Conservation (phyloP, 1,140 invertebrate species). For the Polyergus mexicanus region DNA sequence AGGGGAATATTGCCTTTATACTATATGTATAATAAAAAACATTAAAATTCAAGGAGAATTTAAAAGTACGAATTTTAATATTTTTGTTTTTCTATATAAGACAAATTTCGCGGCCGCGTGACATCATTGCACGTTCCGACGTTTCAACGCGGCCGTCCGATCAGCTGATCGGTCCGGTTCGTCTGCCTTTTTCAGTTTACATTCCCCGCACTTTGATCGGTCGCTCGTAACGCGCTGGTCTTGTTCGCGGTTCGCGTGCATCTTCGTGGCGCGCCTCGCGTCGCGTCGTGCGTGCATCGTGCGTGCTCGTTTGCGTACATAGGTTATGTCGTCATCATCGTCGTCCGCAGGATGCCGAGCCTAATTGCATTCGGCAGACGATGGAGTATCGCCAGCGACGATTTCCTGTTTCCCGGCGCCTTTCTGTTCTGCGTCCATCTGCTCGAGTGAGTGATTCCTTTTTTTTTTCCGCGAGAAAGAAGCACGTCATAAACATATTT, state of each 20-base stretch:
- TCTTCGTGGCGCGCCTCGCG: background rate
- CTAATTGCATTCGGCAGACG: conserved; percentile 93
- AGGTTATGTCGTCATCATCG: conserved; percentile 66
- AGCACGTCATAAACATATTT: background rate
- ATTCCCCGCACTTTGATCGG: background rate
- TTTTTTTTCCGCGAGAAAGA: too few species aligned
- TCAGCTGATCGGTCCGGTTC: conserved; percentile 16
- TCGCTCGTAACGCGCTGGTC: background rate
- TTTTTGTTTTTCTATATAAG: background rate
- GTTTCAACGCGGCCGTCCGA: conserved; percentile 43
- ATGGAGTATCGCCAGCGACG: conserved; percentile 95
- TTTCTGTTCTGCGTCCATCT: conserved; percentile 90
- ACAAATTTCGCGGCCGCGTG: background rate
- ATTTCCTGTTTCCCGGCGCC: conserved; percentile 93
- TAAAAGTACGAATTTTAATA: background rate
- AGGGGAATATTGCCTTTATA: too few species aligned
- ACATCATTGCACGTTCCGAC: conserved; percentile 41
- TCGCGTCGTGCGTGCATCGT: background rate
- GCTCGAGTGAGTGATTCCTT: conserved; percentile 89
- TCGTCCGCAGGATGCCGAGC: conserved; percentile 90
- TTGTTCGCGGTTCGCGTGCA: background rate
- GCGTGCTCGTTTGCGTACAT: background rate
- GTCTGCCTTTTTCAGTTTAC: background rate
- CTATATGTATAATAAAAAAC: too few species aligned
- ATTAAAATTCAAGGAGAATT: background rate